Percentiles rank a stretch among this genome's conserved stretches.
Conservation (phyloP, 2,797 vertebrate genomes). For the Mycteria americana region DNA sequence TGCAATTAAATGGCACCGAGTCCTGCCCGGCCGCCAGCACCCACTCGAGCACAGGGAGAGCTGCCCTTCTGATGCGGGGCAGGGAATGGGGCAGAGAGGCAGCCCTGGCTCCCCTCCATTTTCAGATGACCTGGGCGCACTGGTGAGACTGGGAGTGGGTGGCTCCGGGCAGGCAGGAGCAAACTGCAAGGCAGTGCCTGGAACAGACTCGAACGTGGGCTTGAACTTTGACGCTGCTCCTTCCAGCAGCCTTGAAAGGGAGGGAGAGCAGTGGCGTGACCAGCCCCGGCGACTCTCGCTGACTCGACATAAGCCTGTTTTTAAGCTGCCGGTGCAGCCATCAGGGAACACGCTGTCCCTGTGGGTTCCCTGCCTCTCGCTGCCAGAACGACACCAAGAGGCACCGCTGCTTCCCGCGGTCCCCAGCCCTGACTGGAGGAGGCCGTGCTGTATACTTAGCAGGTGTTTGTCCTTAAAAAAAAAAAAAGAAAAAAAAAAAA, state of each 20-base stretch:
- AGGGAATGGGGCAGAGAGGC: neutral
- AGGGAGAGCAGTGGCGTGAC: neutral
- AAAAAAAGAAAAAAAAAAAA: too few species aligned
- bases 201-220: neutral
- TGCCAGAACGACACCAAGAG: neutral
- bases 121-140: neutral
- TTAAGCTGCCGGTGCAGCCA: neutral
- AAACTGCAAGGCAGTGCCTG: neutral
- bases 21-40: rapidly evolving
- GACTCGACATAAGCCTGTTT: conserved; percentile 66
- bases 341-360: conserved; percentile 55
- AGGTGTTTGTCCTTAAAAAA: neutral
- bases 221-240: conserved; percentile 7
- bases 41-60: rapidly evolving
- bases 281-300: neutral
- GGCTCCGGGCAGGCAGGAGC: neutral
- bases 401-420: neutral
- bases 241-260: neutral
- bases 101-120: neutral
- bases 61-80: rapidly evolving
- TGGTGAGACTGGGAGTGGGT: neutral
- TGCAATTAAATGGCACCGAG: neutral
- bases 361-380: neutral
- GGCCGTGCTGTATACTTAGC: neutral
- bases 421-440: rapidly evolving